Evolutionary conservation across 2,888 invertebrate genomes (phyloP).

Genomic region (Sericinus montela): DNA sequence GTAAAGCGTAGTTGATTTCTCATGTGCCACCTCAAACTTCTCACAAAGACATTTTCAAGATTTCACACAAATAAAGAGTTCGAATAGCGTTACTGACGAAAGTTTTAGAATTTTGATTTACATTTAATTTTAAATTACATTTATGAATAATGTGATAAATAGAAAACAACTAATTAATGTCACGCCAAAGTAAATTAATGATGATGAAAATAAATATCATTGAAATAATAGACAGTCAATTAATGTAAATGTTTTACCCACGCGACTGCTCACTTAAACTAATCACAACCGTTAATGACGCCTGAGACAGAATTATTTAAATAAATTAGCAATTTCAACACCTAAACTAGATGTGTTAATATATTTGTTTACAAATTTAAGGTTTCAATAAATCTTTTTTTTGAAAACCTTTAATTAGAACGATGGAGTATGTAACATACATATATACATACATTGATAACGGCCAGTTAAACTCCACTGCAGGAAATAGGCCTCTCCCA

Average conservation of each 20-base stretch:
- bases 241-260: slow-evolving; percentile 2
- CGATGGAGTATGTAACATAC: background rate
- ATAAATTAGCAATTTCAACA: slow-evolving; percentile 19
- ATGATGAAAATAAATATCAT: background rate
- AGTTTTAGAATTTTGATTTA: too few relatives aligned
- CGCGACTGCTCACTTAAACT: background rate
- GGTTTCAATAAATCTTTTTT: background rate
- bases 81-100: too few relatives aligned
- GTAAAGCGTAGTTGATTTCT: too few relatives aligned
- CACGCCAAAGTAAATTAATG: background rate
- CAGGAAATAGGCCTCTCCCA: too few relatives aligned
- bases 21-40: too few relatives aligned
- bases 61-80: too few relatives aligned
- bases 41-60: too few relatives aligned
- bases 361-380: slow-evolving; percentile 11
- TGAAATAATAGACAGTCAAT: slow-evolving; percentile 4
- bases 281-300: slow-evolving; percentile 2
- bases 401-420: background rate
- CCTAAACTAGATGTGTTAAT: slow-evolving; percentile 13
- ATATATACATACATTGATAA: too few relatives aligned
- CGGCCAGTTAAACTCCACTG: too few relatives aligned
- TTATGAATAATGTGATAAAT: too few relatives aligned
- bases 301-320: slow-evolving; percentile 4
- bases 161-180: background rate
- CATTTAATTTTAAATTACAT: too few relatives aligned